Conservation (phyloP, 2,113 vertebrate species). For the Clarias macrocephalus region DNA sequence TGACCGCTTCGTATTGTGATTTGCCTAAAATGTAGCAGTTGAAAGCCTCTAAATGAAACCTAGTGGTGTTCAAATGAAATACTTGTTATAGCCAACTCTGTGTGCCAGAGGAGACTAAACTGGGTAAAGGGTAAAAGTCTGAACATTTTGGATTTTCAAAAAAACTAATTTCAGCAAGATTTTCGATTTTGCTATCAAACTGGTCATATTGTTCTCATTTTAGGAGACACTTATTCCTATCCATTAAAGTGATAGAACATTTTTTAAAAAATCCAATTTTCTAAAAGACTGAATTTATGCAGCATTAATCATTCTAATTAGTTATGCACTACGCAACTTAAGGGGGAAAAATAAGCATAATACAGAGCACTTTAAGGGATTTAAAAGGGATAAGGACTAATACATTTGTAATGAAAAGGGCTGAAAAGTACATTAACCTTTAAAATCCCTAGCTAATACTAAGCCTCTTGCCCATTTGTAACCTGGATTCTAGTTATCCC, state of each 20-base stretch:
- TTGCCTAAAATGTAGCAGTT: too few relatives aligned
- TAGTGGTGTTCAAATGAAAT: too few relatives aligned
- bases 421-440: conserved; percentile 69
- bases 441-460: conserved; percentile 52
- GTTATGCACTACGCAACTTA: conserved; percentile 25
- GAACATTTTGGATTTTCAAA: too few relatives aligned
- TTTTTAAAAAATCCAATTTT: conserved; percentile 65
- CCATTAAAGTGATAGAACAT: conserved; percentile 51
- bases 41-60: too few relatives aligned
- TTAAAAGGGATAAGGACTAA: conserved; percentile 54
- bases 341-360: background rate
- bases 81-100: too few relatives aligned
- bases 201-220: background rate
- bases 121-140: too few relatives aligned
- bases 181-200: too few relatives aligned
- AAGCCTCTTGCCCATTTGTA: conserved; percentile 41
- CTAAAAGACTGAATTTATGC: conserved; percentile 58
- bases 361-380: conserved; percentile 50
- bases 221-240: conserved; percentile 7
- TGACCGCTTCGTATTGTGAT: too few relatives aligned
- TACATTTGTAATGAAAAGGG: conserved; percentile 45
- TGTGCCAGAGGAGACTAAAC: too few relatives aligned
- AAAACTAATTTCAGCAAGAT: too few relatives aligned
- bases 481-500: conserved; percentile 58
- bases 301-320: conserved; percentile 10